Percentiles rank a stretch among this genome's conserved stretches.
Conservation (phyloP, 2,113 vertebrate species). For the Gobius niger region DNA sequence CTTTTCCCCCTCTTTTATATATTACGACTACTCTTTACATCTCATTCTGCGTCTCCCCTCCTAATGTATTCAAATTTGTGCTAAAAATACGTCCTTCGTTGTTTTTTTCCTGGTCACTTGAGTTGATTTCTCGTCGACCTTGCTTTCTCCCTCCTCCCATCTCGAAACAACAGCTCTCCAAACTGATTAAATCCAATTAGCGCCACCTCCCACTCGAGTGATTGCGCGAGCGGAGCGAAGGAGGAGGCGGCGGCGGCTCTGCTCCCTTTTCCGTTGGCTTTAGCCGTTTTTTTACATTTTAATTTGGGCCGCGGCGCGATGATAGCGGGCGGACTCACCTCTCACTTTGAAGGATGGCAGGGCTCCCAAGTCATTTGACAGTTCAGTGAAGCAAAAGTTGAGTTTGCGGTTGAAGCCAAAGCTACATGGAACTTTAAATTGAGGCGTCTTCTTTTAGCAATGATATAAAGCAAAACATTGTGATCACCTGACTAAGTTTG, state of each 20-base stretch:
- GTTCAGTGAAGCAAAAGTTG: conserved; percentile 63
- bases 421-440: conserved; percentile 25
- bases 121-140: conserved; percentile 48
- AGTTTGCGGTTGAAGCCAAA: conserved; percentile 35
- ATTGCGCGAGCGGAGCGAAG: conserved; percentile 56
- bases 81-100: conserved; percentile 22
- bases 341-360: conserved; percentile 66
- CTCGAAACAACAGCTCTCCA: conserved; percentile 44
- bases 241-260: conserved; percentile 36
- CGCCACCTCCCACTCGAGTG: conserved; percentile 29
- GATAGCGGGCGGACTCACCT: conserved; percentile 38
- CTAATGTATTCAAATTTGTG: conserved; percentile 18
- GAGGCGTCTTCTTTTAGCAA: not conserved
- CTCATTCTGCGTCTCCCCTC: not conserved
- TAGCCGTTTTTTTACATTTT: conserved; percentile 45
- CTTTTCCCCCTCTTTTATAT: no score
- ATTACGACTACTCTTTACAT: not conserved
- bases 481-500: not conserved
- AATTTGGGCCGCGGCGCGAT: conserved; percentile 34
- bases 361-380: conserved; percentile 71
- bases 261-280: conserved; percentile 31
- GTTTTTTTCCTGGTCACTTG: conserved; percentile 12
- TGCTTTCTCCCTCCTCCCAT: conserved; percentile 26
- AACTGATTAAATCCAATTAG: conserved; percentile 63
- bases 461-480: not conserved